Evolutionary conservation across 2,888 invertebrate genomes (phyloP).

Genomic region (Cataglyphis albicans): DNA sequence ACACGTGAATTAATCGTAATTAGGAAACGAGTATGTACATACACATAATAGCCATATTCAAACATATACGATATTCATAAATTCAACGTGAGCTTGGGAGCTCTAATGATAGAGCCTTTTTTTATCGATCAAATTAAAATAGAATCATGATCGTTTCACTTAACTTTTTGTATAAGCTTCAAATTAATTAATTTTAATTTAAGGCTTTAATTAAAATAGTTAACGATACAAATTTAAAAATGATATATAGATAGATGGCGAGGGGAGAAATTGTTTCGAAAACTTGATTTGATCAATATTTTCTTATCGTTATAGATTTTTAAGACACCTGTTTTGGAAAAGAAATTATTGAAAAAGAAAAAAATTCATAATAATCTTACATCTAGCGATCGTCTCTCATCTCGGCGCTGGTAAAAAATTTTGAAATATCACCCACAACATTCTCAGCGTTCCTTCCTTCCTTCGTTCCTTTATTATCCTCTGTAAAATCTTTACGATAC

Average conservation of each 20-base stretch:
- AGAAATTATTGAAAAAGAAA: background rate
- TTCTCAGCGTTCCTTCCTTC: background rate
- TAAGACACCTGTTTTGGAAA: background rate
- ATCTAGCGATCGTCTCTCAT: background rate
- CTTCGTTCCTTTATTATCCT: no score
- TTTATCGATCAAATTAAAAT: slow-evolving; percentile 14
- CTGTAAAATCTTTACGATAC: background rate
- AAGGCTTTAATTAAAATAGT: background rate
- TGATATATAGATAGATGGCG: background rate
- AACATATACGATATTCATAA: slow-evolving; percentile 38
- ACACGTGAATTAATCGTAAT: slow-evolving; percentile 61
- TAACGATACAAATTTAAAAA: background rate
- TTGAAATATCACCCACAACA: background rate
- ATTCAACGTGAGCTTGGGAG: background rate
- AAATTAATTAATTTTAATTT: background rate
- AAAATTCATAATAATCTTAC: background rate
- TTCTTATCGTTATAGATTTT: background rate
- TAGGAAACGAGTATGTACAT: background rate
- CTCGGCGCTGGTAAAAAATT: background rate
- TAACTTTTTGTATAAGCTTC: background rate
- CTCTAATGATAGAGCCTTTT: background rate
- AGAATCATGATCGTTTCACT: background rate
- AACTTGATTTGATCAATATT: background rate
- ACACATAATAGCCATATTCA: background rate
- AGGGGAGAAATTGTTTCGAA: background rate